Evolutionary conservation across 2,113 vertebrate species (phyloP).

Genomic region (Caretta caretta): DNA sequence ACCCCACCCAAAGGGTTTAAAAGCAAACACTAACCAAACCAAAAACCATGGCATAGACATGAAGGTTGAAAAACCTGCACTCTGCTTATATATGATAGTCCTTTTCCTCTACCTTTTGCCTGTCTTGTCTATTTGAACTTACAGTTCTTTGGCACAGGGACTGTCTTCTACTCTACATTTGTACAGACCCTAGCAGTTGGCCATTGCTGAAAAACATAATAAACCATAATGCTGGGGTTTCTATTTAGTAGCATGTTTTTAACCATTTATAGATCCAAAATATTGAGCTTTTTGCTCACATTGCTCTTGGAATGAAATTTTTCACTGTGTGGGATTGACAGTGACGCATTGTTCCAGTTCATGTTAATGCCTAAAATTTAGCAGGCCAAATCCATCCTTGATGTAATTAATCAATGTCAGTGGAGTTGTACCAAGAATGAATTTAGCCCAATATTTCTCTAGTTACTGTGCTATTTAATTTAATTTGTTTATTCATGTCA

Average conservation of each 20-base stretch:
- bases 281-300: neutral
- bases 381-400: neutral
- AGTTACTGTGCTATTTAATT: slow-evolving; percentile 26
- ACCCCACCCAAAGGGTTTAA: neutral
- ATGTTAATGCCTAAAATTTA: neutral
- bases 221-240: neutral
- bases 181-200: neutral
- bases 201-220: neutral
- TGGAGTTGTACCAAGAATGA: slow-evolving; percentile 12
- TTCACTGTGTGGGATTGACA: rapidly evolving
- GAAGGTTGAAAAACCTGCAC: neutral
- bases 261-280: neutral
- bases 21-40: neutral
- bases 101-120: neutral
- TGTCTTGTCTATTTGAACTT: neutral
- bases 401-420: slow-evolving; percentile 6
- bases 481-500: slow-evolving; percentile 45
- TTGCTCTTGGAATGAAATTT: neutral
- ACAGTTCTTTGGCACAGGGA: neutral
- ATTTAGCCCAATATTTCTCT: slow-evolving; percentile 16
- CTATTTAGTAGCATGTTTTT: slow-evolving; percentile 11
- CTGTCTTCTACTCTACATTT: neutral
- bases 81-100: neutral
- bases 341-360: neutral
- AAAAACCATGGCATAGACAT: neutral